A percentile compares a stretch with the other conserved stretches of the same genome.
Evolutionary conservation across 2,113 vertebrate species (phyloP).

Genomic region (Pontoporia blainvillei): DNA sequence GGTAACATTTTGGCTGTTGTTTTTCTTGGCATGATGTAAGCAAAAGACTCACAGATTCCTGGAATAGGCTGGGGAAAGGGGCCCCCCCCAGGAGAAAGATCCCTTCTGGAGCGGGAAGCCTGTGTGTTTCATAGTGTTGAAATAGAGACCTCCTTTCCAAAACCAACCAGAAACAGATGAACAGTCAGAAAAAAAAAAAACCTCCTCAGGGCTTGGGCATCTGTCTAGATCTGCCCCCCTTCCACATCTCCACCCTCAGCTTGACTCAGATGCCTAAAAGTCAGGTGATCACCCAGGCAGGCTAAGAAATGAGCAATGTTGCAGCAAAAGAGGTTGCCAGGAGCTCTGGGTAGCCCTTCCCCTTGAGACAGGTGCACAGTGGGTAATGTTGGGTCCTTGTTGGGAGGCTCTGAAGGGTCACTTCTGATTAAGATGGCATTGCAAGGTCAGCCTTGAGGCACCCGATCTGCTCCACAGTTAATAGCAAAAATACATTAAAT

Average conservation of each 20-base stretch:
- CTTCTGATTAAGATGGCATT: background rate
- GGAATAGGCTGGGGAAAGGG: background rate
- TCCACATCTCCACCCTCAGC: background rate
- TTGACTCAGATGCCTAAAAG: background rate
- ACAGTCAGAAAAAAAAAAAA: background rate
- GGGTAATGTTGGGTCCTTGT: background rate
- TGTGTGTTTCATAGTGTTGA: too few relatives aligned
- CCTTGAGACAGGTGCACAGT: rapidly evolving
- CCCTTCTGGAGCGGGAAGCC: background rate
- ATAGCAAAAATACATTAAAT: background rate
- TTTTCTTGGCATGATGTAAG: background rate
- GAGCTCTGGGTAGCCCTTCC: background rate
- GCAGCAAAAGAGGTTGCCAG: background rate
- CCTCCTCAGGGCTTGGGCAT: background rate
- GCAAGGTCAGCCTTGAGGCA: background rate
- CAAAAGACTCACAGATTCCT: background rate
- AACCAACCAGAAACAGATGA: background rate
- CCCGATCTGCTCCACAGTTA: background rate
- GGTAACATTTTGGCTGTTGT: too few relatives aligned
- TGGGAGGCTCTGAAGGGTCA: rapidly evolving
- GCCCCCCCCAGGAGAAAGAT: background rate
- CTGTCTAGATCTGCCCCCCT: background rate
- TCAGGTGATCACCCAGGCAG: background rate
- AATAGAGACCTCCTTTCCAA: background rate
- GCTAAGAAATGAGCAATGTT: background rate